These are phyloP conservation scores for Chymomyza caudatula DNA, from an alignment of 2,888 invertebrate genomes.

Conservation along the genomic window DNA sequence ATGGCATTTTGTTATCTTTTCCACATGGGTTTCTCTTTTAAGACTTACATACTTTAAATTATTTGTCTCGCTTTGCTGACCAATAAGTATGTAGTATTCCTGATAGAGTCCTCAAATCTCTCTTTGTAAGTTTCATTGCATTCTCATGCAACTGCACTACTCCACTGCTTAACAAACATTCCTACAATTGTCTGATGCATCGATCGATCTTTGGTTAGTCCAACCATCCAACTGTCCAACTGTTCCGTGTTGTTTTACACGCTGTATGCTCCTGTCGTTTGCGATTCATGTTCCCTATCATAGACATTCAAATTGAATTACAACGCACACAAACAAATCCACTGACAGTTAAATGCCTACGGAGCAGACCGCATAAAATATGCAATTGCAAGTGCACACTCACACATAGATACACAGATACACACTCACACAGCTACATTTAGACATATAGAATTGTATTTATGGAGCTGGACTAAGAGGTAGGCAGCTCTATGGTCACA, in stretches of 20 bases:
- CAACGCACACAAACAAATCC: slow-evolving; percentile 28
- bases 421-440: too few species aligned
- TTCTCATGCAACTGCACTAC: background rate
- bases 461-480: slow-evolving; percentile 20
- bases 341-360: slow-evolving; percentile 42
- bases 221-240: background rate
- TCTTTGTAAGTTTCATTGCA: background rate
- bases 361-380: slow-evolving; percentile 34
- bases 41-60: too few species aligned
- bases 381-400: slow-evolving; percentile 56
- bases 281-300: slow-evolving; percentile 52
- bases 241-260: slow-evolving; percentile 44
- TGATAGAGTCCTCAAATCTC: too few species aligned
- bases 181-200: background rate
- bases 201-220: background rate
- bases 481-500: slow-evolving; percentile 14
- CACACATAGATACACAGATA: slow-evolving; percentile 8
- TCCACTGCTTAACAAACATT: background rate
- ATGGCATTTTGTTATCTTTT: too few species aligned
- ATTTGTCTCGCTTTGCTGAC: too few species aligned
- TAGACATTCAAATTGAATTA: slow-evolving; percentile 54
- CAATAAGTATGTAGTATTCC: too few species aligned
- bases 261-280: slow-evolving; percentile 45
- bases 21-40: too few species aligned
- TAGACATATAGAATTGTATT: background rate